Evolutionary conservation across 2,797 vertebrate genomes (phyloP).

Genomic region (Falco berigora): DNA sequence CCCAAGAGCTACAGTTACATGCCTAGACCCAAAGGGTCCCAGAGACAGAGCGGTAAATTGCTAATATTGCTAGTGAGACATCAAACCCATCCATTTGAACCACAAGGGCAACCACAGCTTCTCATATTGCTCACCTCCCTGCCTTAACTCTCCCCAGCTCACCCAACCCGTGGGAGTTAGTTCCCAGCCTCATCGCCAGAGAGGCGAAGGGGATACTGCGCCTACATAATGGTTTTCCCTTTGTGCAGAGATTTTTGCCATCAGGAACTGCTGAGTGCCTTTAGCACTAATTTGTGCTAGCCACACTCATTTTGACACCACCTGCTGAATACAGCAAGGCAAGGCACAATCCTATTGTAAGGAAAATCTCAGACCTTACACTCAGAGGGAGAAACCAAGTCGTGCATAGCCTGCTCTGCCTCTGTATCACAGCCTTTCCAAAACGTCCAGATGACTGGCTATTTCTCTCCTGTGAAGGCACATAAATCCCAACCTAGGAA

Average conservation of each 20-base stretch:
- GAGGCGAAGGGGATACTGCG: accelerated
- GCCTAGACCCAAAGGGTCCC: neutral
- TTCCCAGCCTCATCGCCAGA: neutral
- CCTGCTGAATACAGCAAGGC: neutral
- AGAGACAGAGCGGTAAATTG: neutral
- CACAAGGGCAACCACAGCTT: neutral
- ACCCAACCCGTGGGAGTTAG: neutral
- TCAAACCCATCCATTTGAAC: neutral
- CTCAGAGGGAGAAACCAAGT: neutral
- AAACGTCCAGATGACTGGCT: neutral
- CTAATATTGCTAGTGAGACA: neutral
- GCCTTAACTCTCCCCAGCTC: neutral
- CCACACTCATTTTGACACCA: neutral
- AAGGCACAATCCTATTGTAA: neutral
- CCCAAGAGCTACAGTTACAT: neutral
- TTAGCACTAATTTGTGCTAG: neutral
- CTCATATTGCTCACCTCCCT: neutral
- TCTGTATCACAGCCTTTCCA: neutral
- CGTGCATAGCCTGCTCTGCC: accelerated
- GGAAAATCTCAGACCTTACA: neutral
- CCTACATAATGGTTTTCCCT: neutral
- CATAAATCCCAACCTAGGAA: neutral
- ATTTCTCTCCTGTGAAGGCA: neutral
- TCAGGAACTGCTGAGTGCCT: neutral
- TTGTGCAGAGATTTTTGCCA: neutral